These are phyloP conservation scores for Podarcis cretensis DNA, from an alignment of 2,113 vertebrate genomes.

Conservation along the genomic window DNA sequence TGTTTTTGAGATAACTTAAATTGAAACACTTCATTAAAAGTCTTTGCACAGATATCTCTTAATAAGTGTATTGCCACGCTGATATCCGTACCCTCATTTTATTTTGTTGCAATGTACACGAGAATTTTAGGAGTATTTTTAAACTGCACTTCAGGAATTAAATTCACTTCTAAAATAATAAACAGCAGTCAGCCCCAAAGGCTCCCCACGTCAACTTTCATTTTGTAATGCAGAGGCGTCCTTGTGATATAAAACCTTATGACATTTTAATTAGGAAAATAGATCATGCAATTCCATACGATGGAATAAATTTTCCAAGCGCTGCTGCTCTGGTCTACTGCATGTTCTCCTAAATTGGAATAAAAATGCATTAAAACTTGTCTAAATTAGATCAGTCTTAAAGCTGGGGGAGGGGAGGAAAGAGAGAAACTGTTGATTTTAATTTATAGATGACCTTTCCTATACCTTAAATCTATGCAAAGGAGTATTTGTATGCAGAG, in stretches of 20 bases:
- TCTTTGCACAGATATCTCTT: constrained; percentile 14
- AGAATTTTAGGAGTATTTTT: constrained; percentile 26
- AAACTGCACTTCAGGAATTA: constrained; percentile 41
- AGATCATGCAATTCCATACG: constrained; percentile 40
- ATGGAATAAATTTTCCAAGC: constrained; percentile 53
- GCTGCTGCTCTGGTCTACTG: constrained; percentile 35
- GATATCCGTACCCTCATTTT: not conserved
- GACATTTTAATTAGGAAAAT: constrained; percentile 64
- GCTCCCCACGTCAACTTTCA: constrained; percentile 47
- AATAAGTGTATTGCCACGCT: not conserved
- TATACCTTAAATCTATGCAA: constrained; percentile 15
- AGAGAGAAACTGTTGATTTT: constrained; percentile 24
- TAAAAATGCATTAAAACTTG: constrained; percentile 58
- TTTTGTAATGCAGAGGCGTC: constrained; percentile 50
- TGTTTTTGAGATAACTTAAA: constrained; percentile 47
- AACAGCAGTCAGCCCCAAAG: constrained; percentile 26
- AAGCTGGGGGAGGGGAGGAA: constrained; percentile 28
- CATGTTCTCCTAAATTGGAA: constrained; percentile 49
- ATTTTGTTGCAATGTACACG: constrained; percentile 36
- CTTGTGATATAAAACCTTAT: constrained; percentile 55
- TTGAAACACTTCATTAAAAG: constrained; percentile 38
- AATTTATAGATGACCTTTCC: constrained; percentile 24
- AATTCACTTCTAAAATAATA: constrained; percentile 52
- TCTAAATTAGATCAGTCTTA: constrained; percentile 57
- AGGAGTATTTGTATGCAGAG: constrained; percentile 22